phyloP scores from a whole-genome alignment of 2,113 vertebrate genomes.

The Noturus placidus region DNA sequence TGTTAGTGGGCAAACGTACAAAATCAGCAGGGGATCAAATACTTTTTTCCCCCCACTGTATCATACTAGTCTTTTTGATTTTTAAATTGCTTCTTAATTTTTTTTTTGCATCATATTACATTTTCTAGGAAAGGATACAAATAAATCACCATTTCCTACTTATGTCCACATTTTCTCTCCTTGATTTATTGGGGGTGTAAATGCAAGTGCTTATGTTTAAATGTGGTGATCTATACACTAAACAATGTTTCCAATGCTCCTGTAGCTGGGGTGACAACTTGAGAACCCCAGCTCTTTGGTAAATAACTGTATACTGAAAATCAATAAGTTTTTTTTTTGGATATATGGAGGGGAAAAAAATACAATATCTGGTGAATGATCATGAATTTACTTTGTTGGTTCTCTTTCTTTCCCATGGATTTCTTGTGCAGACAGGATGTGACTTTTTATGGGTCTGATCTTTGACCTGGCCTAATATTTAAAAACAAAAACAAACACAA shows the following conservation, averaged over 20 bases:
- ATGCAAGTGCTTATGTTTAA: neutral
- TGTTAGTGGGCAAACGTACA: too few species aligned
- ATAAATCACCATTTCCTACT: neutral
- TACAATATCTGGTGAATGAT: neutral
- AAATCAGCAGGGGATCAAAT: too few species aligned
- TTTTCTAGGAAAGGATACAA: neutral
- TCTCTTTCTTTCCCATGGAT: slow-evolving; percentile 39
- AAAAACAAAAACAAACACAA: neutral
- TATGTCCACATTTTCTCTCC: too few species aligned
- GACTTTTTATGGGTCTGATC: slow-evolving; percentile 41
- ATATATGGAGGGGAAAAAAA: neutral
- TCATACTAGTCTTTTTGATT: neutral
- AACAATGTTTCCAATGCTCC: neutral
- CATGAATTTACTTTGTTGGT: neutral
- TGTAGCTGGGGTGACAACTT: neutral
- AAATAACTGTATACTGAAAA: neutral
- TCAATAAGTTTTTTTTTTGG: neutral
- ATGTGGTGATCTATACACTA: neutral
- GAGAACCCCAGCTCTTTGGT: neutral
- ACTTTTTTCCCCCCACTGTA: too few species aligned
- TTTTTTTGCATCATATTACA: neutral
- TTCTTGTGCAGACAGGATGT: slow-evolving; percentile 52
- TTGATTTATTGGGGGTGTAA: neutral
- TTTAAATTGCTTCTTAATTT: neutral
- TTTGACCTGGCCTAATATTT: slow-evolving; percentile 32